phyloP scores from a whole-genome alignment of 2,888 invertebrate species.

The Cryptocephalus primarius region DNA sequence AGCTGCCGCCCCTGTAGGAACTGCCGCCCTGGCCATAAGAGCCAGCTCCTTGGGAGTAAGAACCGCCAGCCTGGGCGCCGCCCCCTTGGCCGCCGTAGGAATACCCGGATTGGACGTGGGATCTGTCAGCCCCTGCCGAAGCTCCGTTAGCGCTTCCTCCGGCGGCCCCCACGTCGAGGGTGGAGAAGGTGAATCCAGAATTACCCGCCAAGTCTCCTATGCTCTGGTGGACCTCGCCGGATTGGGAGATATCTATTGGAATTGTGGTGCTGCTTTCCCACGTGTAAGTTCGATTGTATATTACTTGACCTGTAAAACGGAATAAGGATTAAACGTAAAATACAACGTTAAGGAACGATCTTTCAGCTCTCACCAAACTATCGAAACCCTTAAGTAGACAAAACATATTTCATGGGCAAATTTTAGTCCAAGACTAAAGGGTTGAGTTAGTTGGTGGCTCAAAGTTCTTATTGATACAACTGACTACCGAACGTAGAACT shows the following conservation, averaged over 20 bases:
- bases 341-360: not conserved
- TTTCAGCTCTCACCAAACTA: too few species aligned
- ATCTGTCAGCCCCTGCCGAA: not conserved
- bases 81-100: slow-evolving; percentile 1
- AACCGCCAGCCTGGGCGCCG: too few species aligned
- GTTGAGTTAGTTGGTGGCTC: too few species aligned
- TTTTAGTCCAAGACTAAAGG: too few species aligned
- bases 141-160: slow-evolving; percentile 3
- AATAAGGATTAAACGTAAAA: not conserved
- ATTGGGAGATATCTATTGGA: slow-evolving; percentile 9
- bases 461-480: too few species aligned
- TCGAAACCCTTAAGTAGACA: too few species aligned
- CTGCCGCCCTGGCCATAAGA: not conserved
- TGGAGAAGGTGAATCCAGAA: slow-evolving; percentile 20
- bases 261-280: slow-evolving; percentile 10
- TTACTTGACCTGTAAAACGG: slow-evolving; percentile 6
- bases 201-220: slow-evolving; percentile 11
- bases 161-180: slow-evolving; percentile 20
- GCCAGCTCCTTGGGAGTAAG: not conserved
- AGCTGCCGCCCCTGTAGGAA: not conserved
- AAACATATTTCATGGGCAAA: too few species aligned
- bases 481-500: too few species aligned
- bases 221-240: slow-evolving; percentile 1
- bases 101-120: not conserved
- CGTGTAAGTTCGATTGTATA: slow-evolving; percentile 10